Percentiles rank a stretch among this genome's conserved stretches.
phyloP scores from a whole-genome alignment of 2,888 invertebrate species.

The Sarcophaga rosellei region DNA sequence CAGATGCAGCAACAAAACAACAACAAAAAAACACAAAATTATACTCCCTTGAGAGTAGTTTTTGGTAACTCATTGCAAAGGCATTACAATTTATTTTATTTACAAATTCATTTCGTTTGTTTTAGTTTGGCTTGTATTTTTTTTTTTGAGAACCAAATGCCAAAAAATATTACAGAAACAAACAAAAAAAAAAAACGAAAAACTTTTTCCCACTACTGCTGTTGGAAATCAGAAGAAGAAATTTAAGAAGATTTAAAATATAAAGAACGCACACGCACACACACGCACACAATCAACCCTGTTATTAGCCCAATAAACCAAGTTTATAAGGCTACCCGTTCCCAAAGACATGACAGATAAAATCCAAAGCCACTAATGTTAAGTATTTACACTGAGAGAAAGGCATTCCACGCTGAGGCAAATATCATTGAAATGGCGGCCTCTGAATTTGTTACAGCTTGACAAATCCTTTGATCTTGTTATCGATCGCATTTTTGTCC shows the following conservation, averaged over 20 bases:
- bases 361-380: not conserved
- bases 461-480: fast-evolving
- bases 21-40: constrained; percentile 35
- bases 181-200: constrained; percentile 21
- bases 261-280: not conserved
- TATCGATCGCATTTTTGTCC: no score
- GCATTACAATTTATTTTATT: constrained; percentile 71
- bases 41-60: constrained; percentile 67
- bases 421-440: no score
- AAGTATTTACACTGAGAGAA: no score
- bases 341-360: constrained; percentile 4
- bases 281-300: constrained; percentile 63
- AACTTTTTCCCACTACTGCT: constrained; percentile 63
- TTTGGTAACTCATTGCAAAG: constrained; percentile 70
- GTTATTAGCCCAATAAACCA: constrained; percentile 68
- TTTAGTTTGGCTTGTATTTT: not conserved
- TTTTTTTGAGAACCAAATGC: constrained; percentile 24
- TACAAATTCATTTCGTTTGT: constrained; percentile 23
- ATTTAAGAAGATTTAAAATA: constrained; percentile 1
- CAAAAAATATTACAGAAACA: constrained; percentile 21
- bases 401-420: no score
- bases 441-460: no score
- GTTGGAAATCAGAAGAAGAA: constrained; percentile 19
- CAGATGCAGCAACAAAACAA: constrained; percentile 7
- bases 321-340: constrained; percentile 52